Evolutionary conservation across 2,113 vertebrate species (phyloP).

Genomic region (Eptatretus burgeri): DNA sequence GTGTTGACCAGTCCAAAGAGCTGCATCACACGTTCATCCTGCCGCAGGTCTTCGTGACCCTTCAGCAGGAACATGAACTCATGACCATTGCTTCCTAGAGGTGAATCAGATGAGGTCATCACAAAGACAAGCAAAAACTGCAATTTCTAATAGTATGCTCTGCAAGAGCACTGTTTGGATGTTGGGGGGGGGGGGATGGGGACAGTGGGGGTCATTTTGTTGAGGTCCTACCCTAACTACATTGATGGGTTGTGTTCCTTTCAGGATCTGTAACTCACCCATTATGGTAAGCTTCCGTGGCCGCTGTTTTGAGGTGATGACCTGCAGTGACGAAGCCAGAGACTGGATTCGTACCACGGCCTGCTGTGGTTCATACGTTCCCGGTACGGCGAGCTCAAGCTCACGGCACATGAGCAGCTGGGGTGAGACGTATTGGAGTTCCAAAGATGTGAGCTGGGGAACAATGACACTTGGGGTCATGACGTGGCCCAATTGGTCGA

Average conservation of each 20-base stretch:
- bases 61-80: constrained; percentile 97
- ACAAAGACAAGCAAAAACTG: too few relatives aligned
- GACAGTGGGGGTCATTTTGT: too few relatives aligned
- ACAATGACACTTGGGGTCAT: constrained; percentile 1
- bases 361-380: constrained; percentile 89
- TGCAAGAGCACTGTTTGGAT: too few relatives aligned
- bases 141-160: too few relatives aligned
- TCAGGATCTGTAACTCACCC: constrained; percentile 27
- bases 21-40: constrained; percentile 94
- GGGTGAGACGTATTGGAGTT: constrained; percentile 80
- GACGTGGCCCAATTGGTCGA: too few relatives aligned
- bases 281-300: constrained; percentile 82
- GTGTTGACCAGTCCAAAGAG: constrained; percentile 92
- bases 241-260: too few relatives aligned
- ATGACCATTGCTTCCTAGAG: constrained; percentile 69
- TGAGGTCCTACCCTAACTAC: too few relatives aligned
- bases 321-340: constrained; percentile 68
- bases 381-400: constrained; percentile 67
- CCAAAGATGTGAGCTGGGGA: constrained; percentile 59
- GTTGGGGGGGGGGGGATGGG: too few relatives aligned
- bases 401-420: constrained; percentile 95
- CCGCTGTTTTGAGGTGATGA: constrained; percentile 95
- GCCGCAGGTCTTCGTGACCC: constrained; percentile 77
- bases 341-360: constrained; percentile 85
- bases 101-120: too few relatives aligned